phyloP scores from a whole-genome alignment of 2,888 invertebrate genomes.

The Slavum lentiscoides region DNA sequence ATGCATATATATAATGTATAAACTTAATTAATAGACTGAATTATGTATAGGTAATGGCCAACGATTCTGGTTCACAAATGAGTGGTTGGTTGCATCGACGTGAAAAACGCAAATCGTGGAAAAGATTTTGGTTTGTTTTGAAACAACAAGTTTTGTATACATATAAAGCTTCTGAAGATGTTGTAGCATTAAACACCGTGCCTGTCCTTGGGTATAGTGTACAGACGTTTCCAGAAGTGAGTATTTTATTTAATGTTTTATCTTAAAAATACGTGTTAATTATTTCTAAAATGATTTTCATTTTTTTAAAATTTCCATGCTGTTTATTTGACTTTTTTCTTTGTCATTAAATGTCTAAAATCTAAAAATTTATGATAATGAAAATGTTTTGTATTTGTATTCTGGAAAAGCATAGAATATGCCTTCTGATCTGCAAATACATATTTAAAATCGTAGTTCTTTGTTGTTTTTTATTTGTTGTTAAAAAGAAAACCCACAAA shows the following conservation, averaged over 20 bases:
- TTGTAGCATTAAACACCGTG: conserved; percentile 62
- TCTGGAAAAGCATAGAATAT: too few species aligned
- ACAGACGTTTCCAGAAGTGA: conserved; percentile 57
- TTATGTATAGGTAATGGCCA: conserved; percentile 62
- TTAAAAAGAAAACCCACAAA: too few species aligned
- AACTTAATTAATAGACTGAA: background rate
- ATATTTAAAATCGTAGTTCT: too few species aligned
- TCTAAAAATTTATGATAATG: too few species aligned
- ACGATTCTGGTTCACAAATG: conserved; percentile 63
- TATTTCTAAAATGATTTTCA: too few species aligned
- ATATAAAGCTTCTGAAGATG: conserved; percentile 65
- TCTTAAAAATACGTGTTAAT: background rate
- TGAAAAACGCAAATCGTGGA: conserved; percentile 61
- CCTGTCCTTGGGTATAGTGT: conserved; percentile 63
- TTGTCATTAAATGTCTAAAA: too few species aligned
- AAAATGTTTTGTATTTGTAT: too few species aligned
- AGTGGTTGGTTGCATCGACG: conserved; percentile 63
- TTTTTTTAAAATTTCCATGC: too few species aligned
- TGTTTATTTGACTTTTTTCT: too few species aligned
- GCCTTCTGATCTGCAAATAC: too few species aligned
- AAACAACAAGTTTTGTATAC: conserved; percentile 64
- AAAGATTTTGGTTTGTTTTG: conserved; percentile 65
- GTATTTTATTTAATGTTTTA: background rate
- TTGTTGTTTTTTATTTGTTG: too few species aligned
- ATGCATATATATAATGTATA: too few species aligned